Evolutionary conservation across 2,888 invertebrate species (phyloP).

Genomic region (Copidosoma aretas): DNA sequence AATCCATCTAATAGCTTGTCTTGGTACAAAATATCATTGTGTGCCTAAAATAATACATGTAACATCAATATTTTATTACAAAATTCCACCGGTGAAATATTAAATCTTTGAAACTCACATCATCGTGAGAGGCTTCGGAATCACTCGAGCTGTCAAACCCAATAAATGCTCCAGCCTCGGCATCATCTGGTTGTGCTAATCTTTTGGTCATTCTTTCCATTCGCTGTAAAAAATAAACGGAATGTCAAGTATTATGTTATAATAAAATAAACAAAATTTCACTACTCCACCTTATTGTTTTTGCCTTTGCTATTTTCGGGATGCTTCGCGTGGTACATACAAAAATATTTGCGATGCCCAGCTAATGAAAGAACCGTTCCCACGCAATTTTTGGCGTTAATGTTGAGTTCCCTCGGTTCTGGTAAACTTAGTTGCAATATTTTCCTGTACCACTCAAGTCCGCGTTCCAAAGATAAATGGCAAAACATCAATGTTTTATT

Average conservation of each 20-base stretch:
- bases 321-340: slow-evolving; percentile 97
- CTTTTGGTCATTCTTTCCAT: slow-evolving; percentile 74
- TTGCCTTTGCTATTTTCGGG: slow-evolving; percentile 74
- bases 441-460: slow-evolving; percentile 91
- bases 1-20: slow-evolving; percentile 89
- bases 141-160: slow-evolving; percentile 79
- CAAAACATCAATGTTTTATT: slow-evolving; percentile 97
- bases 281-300: slow-evolving; percentile 69
- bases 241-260: slow-evolving; percentile 1
- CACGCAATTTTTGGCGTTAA: slow-evolving; percentile 95
- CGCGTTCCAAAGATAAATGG: slow-evolving; percentile 90
- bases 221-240: slow-evolving; percentile 62
- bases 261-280: neutral
- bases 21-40: slow-evolving; percentile 67
- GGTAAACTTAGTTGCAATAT: slow-evolving; percentile 86
- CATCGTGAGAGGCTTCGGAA: slow-evolving; percentile 58
- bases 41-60: slow-evolving; percentile 53
- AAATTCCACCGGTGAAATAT: neutral
- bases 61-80: neutral
- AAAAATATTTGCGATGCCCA: slow-evolving; percentile 96
- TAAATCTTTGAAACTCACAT: slow-evolving; percentile 48
- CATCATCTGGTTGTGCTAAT: slow-evolving; percentile 64
- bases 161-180: slow-evolving; percentile 85
- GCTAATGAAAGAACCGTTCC: slow-evolving; percentile 96
- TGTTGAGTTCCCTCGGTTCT: slow-evolving; percentile 80